Conservation (phyloP, 2,888 invertebrate genomes). For the Proisotoma minuta region DNA sequence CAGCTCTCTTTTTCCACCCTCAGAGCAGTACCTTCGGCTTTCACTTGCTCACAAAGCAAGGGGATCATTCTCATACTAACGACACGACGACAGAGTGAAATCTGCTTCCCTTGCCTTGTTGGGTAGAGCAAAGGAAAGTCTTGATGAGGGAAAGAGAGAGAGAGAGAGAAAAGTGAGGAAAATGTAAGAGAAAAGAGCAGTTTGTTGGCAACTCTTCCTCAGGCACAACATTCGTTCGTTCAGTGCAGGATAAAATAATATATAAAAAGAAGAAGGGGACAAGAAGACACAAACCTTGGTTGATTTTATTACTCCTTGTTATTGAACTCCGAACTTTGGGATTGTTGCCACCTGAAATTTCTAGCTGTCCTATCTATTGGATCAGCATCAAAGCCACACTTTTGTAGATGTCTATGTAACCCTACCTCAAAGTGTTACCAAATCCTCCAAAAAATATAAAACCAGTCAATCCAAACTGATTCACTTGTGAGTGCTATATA, state of each 20-base stretch:
- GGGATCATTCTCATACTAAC: no score
- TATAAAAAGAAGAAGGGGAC: not conserved
- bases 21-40: not conserved
- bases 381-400: conserved; percentile 3
- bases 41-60: no score
- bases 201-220: conserved; percentile 26
- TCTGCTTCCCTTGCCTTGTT: conserved; percentile 15
- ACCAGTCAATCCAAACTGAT: no score
- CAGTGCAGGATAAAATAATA: no score
- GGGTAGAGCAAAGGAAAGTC: conserved; percentile 5
- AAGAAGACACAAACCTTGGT: not conserved
- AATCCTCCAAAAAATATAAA: no score
- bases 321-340: not conserved
- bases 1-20: no score
- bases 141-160: conserved; percentile 6
- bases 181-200: conserved; percentile 30
- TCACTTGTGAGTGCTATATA: no score
- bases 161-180: conserved; percentile 24
- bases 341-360: conserved; percentile 5
- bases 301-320: not conserved
- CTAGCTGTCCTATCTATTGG: not conserved
- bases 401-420: conserved; percentile 1
- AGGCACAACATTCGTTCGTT: not conserved
- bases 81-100: no score
- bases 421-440: no score